A percentile compares a stretch with the other conserved stretches of the same genome.
Evolutionary conservation across 1,140 invertebrate genomes (phyloP).

Genomic region (Eupristina koningsbergeri): DNA sequence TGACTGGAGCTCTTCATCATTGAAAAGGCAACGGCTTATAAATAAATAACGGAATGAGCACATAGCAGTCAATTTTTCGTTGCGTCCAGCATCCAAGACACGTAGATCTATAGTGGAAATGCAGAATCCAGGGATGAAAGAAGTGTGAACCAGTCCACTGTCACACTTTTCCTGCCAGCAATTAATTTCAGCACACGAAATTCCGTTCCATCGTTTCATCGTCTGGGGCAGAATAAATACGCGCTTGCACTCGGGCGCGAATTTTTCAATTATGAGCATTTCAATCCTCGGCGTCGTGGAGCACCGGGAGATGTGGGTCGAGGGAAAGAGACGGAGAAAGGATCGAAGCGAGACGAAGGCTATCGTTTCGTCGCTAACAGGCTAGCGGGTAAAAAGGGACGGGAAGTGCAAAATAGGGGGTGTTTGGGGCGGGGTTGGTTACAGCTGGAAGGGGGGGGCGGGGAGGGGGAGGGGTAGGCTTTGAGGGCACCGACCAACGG

Average conservation of each 20-base stretch:
- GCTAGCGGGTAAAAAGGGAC: slow-evolving; percentile 24
- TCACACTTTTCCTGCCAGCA: slow-evolving; percentile 33
- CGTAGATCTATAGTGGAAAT: neutral
- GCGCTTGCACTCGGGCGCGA: slow-evolving; percentile 1
- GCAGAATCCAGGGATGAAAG: neutral
- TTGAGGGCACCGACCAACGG: slow-evolving; percentile 56
- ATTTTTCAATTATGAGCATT: slow-evolving; percentile 59
- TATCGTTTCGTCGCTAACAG: neutral
- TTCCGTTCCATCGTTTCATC: neutral
- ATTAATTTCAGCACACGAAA: slow-evolving; percentile 44
- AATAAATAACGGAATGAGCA: slow-evolving; percentile 9
- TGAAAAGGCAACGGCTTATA: slow-evolving; percentile 7
- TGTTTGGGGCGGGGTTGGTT: slow-evolving; percentile 6
- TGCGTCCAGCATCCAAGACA: neutral
- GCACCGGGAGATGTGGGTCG: no score
- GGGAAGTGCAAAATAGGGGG: neutral
- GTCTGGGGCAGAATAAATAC: slow-evolving; percentile 32
- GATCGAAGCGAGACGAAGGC: neutral
- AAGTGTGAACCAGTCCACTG: neutral
- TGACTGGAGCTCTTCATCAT: neutral
- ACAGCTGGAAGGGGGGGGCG: neutral
- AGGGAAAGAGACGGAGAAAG: neutral
- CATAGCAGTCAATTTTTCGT: neutral
- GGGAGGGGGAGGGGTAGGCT: neutral
- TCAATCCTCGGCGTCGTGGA: slow-evolving; percentile 1